Evolutionary conservation across 1,140 invertebrate genomes (phyloP).

Genomic region (Hyles vespertilio): DNA sequence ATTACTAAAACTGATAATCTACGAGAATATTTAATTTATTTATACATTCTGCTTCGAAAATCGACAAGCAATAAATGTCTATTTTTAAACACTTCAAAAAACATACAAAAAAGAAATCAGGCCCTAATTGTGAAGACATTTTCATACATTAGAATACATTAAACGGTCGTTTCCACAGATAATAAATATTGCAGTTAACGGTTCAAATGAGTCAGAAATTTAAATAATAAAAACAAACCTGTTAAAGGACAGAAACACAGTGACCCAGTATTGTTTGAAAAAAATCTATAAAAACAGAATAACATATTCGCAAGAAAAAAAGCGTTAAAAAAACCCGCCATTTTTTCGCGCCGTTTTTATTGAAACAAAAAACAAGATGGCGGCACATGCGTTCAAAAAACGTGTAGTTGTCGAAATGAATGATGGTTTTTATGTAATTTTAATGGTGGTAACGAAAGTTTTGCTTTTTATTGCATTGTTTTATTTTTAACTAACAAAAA

Average conservation of each 20-base stretch:
- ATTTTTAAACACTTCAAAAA: no score
- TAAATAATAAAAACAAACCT: slow-evolving; percentile 37
- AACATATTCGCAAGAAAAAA: slow-evolving; percentile 10
- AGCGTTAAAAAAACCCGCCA: slow-evolving; percentile 11
- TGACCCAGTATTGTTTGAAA: slow-evolving; percentile 52
- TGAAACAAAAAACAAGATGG: slow-evolving; percentile 48
- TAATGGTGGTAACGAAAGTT: slow-evolving; percentile 45
- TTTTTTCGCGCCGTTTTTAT: slow-evolving; percentile 36
- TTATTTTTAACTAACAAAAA: slow-evolving; percentile 16
- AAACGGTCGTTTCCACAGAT: slow-evolving; percentile 20
- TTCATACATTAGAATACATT: slow-evolving; percentile 25
- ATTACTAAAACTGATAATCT: no score
- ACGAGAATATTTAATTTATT: no score
- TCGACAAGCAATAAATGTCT: no score
- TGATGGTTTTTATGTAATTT: slow-evolving; percentile 46
- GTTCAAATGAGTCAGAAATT: slow-evolving; percentile 31
- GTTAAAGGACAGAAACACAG: slow-evolving; percentile 48
- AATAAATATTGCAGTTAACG: slow-evolving; percentile 28
- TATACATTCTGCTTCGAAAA: no score
- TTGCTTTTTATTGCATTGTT: slow-evolving; percentile 27
- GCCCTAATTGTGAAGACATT: no score
- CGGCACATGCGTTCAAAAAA: slow-evolving; percentile 25
- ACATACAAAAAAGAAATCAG: no score
- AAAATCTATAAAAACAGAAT: slow-evolving; percentile 30
- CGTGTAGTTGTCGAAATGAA: slow-evolving; percentile 17